Conservation (phyloP, 1,140 invertebrate genomes). For the Radopholus similis region DNA sequence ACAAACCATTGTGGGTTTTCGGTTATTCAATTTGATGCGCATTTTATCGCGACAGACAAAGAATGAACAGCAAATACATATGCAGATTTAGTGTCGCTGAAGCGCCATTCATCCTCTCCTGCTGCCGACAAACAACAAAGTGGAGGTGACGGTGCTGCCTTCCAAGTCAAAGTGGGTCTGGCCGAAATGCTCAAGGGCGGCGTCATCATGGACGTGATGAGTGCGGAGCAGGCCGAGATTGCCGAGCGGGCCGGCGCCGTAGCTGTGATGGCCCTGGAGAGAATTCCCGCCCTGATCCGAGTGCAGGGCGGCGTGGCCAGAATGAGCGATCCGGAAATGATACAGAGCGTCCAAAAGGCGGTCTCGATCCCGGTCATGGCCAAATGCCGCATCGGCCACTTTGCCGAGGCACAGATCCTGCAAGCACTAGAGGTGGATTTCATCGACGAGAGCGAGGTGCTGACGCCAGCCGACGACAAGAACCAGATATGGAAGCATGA, state of each 20-base stretch:
- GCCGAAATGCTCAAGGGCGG: constrained; percentile 6
- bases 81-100: too few species aligned
- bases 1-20: too few species aligned
- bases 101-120: too few species aligned
- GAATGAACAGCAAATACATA: too few species aligned
- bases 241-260: constrained; percentile 7
- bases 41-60: too few species aligned
- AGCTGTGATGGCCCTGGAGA: constrained; percentile 6
- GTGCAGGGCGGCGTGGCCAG: background rate
- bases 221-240: constrained; percentile 8
- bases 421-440: constrained; percentile 5
- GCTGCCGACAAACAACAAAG: too few species aligned
- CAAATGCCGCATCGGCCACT: constrained; percentile 14
- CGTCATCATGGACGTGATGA: constrained; percentile 13
- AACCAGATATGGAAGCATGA: constrained; percentile 14
- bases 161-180: background rate
- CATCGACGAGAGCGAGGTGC: constrained; percentile 13
- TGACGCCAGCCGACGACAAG: background rate
- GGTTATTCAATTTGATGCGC: too few species aligned
- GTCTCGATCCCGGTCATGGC: constrained; percentile 11
- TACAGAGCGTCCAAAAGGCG: background rate
- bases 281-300: constrained; percentile 8
- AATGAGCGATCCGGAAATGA: constrained; percentile 17
- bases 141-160: too few species aligned
- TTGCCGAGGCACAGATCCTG: constrained; percentile 12